Base-by-base conservation (phyloP, 2,113 vertebrate species). In the Austrofundulus limnaeus region DNA sequence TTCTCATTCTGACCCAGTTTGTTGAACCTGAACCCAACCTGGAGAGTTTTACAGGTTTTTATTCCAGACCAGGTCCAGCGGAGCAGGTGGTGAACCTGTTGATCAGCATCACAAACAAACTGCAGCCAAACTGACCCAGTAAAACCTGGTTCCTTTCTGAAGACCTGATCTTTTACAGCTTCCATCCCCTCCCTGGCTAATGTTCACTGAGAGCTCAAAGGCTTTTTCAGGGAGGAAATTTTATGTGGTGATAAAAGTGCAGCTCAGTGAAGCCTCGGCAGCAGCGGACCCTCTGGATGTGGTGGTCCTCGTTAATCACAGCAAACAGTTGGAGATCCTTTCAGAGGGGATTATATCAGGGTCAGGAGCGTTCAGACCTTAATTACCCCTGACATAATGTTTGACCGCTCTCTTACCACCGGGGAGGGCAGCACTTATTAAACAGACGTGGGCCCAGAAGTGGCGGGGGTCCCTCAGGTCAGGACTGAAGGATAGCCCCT, bases 361-460 rank as follows among this genome's bases (percentile, higher is more conserved):
- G 91, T 93, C 91, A 92, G 91, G 90, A 89, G 90, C 89, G 84
- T 90, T 91, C 83, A 85, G 91, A 91, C 91, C 83, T 89, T 92
- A 92, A 93, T 93, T 93, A 92, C 90, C 87, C 87, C 89, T 92
- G 91, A 92, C 92, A 93, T 92, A 86, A 92, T 92, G 91, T 93
- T 93, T 90, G 87, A 92, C 90, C 91, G 91, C 92, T 92, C 90
- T 90, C 90, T 90, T 92, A 86, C 88, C 86, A 83, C 84, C 58
- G 77, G 66, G 88, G 83, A 89, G 84, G 84, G 87, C 80, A 87
- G 89, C 84, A 87, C 85, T 91, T 91, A 92, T 92, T 91, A 91
- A 90, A 83, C 79, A 71, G 75, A 83, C 78, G 81, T 85, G 71
- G 86, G 72, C 79, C 72, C 25, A 75, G 52, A 78, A 91, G 91